Conservation (phyloP, 92 coral and sea anemone genomes). For the Chrysogorgia sp. region DNA sequence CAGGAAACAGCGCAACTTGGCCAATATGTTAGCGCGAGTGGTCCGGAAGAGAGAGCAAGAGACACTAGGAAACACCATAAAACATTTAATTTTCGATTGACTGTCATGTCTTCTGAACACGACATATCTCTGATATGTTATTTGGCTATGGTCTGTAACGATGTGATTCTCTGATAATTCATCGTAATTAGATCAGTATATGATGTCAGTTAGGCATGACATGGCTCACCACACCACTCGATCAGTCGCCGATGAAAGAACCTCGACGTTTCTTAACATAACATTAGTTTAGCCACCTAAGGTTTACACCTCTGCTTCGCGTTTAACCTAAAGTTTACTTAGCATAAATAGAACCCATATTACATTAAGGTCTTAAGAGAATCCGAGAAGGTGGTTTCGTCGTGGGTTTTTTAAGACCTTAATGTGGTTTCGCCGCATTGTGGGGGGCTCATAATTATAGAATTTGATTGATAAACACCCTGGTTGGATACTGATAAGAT, state of each 20-base stretch:
- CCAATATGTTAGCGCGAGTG: too few relatives aligned
- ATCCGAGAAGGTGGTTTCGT: too few relatives aligned
- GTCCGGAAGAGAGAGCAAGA: too few relatives aligned
- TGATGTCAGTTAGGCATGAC: not conserved
- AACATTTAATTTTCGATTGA: not conserved
- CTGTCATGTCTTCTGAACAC: not conserved
- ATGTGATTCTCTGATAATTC: not conserved
- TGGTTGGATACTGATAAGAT: conserved; percentile 11
- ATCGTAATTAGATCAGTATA: not conserved
- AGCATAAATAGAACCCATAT: not conserved
- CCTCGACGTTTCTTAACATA: not conserved
- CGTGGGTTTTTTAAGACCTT: not conserved
- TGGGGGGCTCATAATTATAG: conserved; percentile 15
- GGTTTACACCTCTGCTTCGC: not conserved
- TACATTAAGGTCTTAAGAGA: too few relatives aligned
- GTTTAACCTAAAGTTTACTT: not conserved
- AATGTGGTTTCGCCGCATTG: not conserved
- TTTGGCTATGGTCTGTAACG: too few relatives aligned
- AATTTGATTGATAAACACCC: conserved; percentile 24
- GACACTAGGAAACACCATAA: not conserved
- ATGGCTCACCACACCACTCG: not conserved
- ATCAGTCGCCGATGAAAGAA: too few relatives aligned
- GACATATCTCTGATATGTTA: too few relatives aligned
- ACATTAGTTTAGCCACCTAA: conserved; percentile 18
- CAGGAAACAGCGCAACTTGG: too few relatives aligned